phyloP scores from a whole-genome alignment of 2,797 vertebrate genomes.

The Australoheros facetus region DNA sequence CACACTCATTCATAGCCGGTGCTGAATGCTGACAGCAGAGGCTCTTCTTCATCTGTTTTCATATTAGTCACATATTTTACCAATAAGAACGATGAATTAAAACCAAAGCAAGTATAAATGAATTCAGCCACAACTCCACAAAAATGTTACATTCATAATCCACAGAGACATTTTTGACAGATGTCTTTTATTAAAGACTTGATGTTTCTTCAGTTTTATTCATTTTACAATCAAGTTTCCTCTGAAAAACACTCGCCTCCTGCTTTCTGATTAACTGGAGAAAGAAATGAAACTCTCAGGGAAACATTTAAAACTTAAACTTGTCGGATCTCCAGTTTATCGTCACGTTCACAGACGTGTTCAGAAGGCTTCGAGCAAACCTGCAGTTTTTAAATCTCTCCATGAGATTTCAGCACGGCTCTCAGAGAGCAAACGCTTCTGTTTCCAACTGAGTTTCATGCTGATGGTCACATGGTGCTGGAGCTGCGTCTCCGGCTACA shows the following conservation, averaged over 20 bases:
- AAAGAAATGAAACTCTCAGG: background rate
- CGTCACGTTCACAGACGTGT: background rate
- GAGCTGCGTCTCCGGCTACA: background rate
- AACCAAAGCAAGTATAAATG: background rate
- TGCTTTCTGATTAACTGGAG: background rate
- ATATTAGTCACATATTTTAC: rapidly evolving
- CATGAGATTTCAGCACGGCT: no score
- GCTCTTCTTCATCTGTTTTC: background rate
- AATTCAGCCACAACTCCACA: background rate
- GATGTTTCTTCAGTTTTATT: background rate
- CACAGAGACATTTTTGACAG: background rate
- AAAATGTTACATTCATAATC: background rate
- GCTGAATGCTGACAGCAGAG: background rate
- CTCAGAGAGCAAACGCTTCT: no score
- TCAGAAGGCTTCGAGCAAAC: background rate
- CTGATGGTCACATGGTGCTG: no score
- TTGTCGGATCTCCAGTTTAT: background rate
- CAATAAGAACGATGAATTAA: background rate
- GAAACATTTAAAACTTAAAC: background rate
- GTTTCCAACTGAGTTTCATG: no score
- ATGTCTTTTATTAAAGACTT: background rate
- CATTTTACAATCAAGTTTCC: background rate
- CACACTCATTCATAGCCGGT: no score
- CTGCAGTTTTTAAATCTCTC: background rate
- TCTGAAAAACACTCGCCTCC: background rate